Evolutionary conservation across 2,888 invertebrate genomes (phyloP).

Genomic region (Cheilosia pagana): DNA sequence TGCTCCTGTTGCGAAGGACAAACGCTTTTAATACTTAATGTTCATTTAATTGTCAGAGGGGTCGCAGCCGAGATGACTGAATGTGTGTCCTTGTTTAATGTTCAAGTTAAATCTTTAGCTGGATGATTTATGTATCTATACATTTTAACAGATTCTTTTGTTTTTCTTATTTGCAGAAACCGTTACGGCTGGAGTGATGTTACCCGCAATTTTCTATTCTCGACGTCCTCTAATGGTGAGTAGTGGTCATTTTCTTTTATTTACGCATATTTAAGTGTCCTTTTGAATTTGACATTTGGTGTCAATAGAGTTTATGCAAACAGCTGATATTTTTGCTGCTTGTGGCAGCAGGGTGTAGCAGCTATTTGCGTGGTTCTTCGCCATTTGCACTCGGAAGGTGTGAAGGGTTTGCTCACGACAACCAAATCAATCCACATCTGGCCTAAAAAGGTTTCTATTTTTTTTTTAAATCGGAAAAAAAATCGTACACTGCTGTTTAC

Average conservation of each 20-base stretch:
- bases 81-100: neutral
- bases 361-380: no score
- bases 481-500: no score
- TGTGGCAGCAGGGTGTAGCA: no score
- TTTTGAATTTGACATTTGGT: no score
- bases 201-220: constrained; percentile 87
- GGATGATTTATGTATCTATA: neutral
- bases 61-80: constrained; percentile 1
- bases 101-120: no score
- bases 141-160: constrained; percentile 1
- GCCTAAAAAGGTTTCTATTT: no score
- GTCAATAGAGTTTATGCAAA: neutral
- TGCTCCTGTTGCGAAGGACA: constrained; percentile 5
- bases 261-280: neutral
- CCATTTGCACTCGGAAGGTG: no score
- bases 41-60: constrained; percentile 32
- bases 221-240: constrained; percentile 87
- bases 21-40: constrained; percentile 15
- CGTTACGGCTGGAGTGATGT: constrained; percentile 88
- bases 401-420: no score
- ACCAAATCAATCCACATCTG: no score
- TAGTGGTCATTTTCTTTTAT: constrained; percentile 59
- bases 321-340: no score
- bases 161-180: constrained; percentile 82
- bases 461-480: no score